A percentile compares a stretch with the other conserved stretches of the same genome.
Conservation (phyloP, 2,888 invertebrate species). For the Drosophila yooni region DNA sequence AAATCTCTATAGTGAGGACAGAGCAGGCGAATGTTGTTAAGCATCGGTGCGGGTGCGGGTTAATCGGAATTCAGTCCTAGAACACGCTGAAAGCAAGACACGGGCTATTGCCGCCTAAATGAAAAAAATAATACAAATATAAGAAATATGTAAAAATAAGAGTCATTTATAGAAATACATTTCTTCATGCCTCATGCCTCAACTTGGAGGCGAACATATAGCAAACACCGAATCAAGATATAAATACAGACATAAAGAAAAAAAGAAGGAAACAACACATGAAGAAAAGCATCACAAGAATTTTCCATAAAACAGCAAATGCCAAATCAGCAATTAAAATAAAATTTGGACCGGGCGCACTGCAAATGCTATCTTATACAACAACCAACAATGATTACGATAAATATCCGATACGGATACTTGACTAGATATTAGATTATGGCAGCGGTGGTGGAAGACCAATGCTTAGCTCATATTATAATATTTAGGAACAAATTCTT, state of each 20-base stretch:
- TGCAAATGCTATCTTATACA: not conserved
- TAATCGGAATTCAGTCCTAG: constrained; percentile 21
- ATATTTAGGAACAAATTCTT: not conserved
- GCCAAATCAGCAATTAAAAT: constrained; percentile 50
- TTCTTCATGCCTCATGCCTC: constrained; percentile 6
- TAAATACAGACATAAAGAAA: constrained; percentile 41
- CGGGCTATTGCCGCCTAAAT: constrained; percentile 36
- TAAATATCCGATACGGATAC: not conserved
- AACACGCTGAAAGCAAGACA: constrained; percentile 4
- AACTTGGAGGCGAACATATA: constrained; percentile 10
- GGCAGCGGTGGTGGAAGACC: too few relatives aligned
- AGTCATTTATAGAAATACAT: constrained; percentile 53
- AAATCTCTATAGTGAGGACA: constrained; percentile 28
- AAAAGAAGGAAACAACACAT: constrained; percentile 5
- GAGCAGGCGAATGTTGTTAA: constrained; percentile 35
- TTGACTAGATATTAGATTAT: too few relatives aligned
- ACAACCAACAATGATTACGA: not conserved
- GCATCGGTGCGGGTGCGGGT: constrained; percentile 7
- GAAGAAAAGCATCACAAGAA: constrained; percentile 26
- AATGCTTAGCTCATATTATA: too few relatives aligned
- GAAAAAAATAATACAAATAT: constrained; percentile 17
- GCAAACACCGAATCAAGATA: constrained; percentile 43
- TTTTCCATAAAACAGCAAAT: constrained; percentile 54
- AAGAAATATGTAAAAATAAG: constrained; percentile 51
- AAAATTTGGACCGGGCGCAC: not conserved